Percentiles rank a stretch among this genome's conserved stretches.
These are phyloP conservation scores for Idaea aversata DNA, from an alignment of 2,888 invertebrate species.

Conservation along the genomic window DNA sequence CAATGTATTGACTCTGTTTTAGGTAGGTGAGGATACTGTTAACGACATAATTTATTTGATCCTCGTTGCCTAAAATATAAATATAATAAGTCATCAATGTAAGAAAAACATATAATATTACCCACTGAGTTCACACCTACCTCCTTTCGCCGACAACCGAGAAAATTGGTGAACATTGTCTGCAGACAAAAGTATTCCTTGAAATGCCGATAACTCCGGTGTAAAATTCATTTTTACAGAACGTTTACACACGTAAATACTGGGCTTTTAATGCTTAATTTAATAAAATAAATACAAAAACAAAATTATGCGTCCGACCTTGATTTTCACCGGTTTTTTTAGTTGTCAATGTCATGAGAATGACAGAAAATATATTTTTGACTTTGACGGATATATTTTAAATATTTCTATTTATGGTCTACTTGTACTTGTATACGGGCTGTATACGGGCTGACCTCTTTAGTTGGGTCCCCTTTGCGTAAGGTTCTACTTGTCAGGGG, in stretches of 20 bases:
- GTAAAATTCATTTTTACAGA: conserved; percentile 54
- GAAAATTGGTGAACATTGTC: conserved; percentile 58
- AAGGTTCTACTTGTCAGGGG: too few relatives aligned
- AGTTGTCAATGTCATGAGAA: not conserved
- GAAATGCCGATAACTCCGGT: conserved; percentile 57
- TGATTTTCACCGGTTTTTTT: not conserved
- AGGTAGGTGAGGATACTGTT: conserved; percentile 47
- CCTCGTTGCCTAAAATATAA: conserved; percentile 63
- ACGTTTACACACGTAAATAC: not conserved
- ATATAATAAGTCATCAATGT: not conserved
- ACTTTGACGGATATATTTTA: too few relatives aligned
- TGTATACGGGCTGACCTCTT: too few relatives aligned
- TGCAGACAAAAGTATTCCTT: conserved; percentile 62
- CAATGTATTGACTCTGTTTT: conserved; percentile 45
- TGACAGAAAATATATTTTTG: too few relatives aligned
- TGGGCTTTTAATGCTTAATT: conserved; percentile 8
- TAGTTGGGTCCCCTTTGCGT: too few relatives aligned
- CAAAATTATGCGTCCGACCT: not conserved
- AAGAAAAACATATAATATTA: conserved; percentile 2
- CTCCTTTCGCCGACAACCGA: conserved; percentile 57
- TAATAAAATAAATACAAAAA: conserved; percentile 2
- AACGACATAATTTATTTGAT: conserved; percentile 51
- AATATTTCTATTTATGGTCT: too few relatives aligned
- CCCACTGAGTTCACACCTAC: conserved; percentile 37
- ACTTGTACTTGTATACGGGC: too few relatives aligned